Evolutionary conservation across 2,888 invertebrate genomes (phyloP), one percentile per base, ranked within the genome.

Genomic region (Dermolepida albohirtum): DNA sequence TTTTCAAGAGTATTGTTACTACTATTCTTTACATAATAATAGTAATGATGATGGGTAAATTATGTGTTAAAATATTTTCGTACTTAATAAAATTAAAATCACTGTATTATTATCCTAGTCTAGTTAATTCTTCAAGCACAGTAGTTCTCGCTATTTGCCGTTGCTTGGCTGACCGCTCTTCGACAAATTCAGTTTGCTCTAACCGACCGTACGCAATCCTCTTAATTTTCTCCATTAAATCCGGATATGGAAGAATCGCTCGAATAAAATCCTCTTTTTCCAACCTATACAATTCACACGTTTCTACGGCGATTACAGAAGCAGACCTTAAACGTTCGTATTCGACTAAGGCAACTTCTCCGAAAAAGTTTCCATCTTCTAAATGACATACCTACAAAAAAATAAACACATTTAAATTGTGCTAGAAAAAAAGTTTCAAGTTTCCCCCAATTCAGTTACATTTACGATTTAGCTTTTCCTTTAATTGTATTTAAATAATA

Each of bases 321-420:
- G 74, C 70, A 54, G 70, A 65, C 12, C 75, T 73, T 40, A 67
- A 50, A 34, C 59, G 68, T 39, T 71, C 68, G 12, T 69, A 68
- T 27, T 68, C 62, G 6, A 83, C 69, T 47, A 84, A 68, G 17
- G 77, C 76, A 12, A 74, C 71, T 72, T 83, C 82, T 1, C 83
- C 83, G 69, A 84, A 83, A 70, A 78, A 74, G 29, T 77, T 85
- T 0, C 87, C 87, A 66, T 87, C 87, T 71, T 85, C 81, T n/a
- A 86, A 73, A 69, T 83, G 83, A 62, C 78, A 78, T 44, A 82
- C 70, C 81, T 82, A 4, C n/a, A 76, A 74, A 62, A 16, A 47
- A 22, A 34, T 22, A 50, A 22, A 7, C 5, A n/a, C 22, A 34
- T 34, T 34, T 1, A 22, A 22, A 22, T 22, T 22, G 1, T 22